These are phyloP conservation scores for Ursus arctos DNA, from an alignment of 2,113 vertebrate species.

Conservation along the genomic window DNA sequence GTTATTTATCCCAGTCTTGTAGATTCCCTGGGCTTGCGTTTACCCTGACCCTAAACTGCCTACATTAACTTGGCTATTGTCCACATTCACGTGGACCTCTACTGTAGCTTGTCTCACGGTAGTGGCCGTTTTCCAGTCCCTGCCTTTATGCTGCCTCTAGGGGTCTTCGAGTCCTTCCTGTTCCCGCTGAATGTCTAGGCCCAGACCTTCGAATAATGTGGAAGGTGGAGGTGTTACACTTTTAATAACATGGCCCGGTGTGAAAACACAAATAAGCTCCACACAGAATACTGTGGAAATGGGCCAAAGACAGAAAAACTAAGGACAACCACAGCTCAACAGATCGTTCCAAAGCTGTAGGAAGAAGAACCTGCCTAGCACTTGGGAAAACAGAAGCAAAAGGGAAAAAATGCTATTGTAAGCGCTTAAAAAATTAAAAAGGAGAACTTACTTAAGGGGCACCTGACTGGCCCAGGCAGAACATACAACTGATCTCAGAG, in stretches of 20 bases:
- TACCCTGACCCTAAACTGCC: constrained; percentile 4
- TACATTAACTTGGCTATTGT: background rate
- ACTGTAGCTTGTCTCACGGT: background rate
- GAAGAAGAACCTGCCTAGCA: background rate
- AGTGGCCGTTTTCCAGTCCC: background rate
- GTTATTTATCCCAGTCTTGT: background rate
- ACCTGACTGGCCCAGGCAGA: background rate
- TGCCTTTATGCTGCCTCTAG: background rate
- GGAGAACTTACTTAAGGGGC: background rate
- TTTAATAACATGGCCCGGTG: background rate
- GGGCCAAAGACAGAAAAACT: background rate
- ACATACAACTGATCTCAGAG: background rate
- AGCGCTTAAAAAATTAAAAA: background rate
- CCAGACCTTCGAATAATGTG: background rate
- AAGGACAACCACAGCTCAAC: background rate
- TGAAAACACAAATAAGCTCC: constrained; percentile 5
- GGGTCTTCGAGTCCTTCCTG: background rate
- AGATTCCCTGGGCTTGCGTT: background rate
- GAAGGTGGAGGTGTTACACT: background rate
- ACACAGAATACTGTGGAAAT: background rate
- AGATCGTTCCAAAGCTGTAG: background rate
- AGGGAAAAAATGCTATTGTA: background rate
- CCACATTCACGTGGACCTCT: background rate
- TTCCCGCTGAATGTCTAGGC: background rate
- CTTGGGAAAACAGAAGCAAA: background rate